Evolutionary conservation across 2,113 vertebrate species (phyloP), one percentile per base, ranked within the genome.

Genomic region (Heterocephalus glaber): DNA sequence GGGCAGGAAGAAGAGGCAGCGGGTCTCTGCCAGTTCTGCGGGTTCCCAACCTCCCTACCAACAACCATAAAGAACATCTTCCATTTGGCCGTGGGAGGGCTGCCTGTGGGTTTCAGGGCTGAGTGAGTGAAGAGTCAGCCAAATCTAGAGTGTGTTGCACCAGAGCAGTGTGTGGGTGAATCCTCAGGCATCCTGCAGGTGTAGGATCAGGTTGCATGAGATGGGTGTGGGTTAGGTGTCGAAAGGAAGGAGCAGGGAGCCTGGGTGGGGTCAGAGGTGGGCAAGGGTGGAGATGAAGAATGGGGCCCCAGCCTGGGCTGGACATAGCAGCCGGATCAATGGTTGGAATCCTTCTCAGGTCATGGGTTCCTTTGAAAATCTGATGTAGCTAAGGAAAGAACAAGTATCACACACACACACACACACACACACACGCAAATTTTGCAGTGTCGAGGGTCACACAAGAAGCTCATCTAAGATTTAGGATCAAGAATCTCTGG

Each of bases 101-200:
- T 26, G 92, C n/a, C 84, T 82, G 85, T 49, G 35, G 61, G 80
- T 87, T 96, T 96, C 76, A 84, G 96, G 87, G 79, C 81, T 92
- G 68, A 96, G 87, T 74, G 83, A 89, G 80, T 0, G 5, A 88
- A 61, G 56, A 35, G 81, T 81, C 87, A 85, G 93, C 87, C 87
- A 87, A 96, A 84, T 79, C n/a, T 38, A 38, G 83, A 94, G 94
- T 33, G 3, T 20, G 13, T 97, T 97, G 92, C 97, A 92, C 94
- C 97, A 98, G 95, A 95, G 87, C 4, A 13, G 26, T 87, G 85
- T 96, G 96, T 97, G 97, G 95, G 96, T 85, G 95, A 96, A 47
- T 92, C 89, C 79, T 90, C 49, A 79, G 86, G 84, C 93, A 90
- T 56, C 56, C 38, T 2, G 20, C 63, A 96, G 93, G 96, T 79